Evolutionary conservation across 1,140 invertebrate genomes (phyloP).

Genomic region (Leptestheria dahalacensis): DNA sequence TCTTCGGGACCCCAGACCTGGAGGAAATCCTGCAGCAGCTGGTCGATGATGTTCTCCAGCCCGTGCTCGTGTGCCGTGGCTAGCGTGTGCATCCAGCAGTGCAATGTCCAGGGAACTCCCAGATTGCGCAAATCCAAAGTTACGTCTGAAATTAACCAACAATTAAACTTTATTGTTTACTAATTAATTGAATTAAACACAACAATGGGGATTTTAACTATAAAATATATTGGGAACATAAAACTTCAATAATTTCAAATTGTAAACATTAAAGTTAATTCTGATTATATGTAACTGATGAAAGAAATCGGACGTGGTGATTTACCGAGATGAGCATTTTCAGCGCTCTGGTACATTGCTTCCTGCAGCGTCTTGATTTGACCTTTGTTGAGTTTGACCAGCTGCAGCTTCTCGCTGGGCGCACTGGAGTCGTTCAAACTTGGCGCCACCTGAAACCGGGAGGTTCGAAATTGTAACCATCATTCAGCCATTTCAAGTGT

Average conservation of each 20-base stretch:
- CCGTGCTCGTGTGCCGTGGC: slow-evolving; percentile 65
- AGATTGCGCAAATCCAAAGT: slow-evolving; percentile 65
- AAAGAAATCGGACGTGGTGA: neutral
- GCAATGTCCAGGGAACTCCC: slow-evolving; percentile 73
- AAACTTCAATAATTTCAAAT: too few species aligned
- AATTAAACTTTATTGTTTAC: neutral
- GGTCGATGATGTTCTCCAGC: slow-evolving; percentile 72
- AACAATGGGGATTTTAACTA: too few species aligned
- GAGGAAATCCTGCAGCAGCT: slow-evolving; percentile 74
- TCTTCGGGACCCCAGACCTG: slow-evolving; percentile 61
- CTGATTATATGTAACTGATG: neutral
- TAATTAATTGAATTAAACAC: too few species aligned
- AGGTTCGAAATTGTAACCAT: too few species aligned
- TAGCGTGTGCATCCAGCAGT: slow-evolving; percentile 82
- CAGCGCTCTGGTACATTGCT: slow-evolving; percentile 81
- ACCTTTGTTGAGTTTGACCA: slow-evolving; percentile 54
- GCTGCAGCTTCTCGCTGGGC: slow-evolving; percentile 25
- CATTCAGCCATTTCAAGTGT: too few species aligned
- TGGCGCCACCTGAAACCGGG: neutral
- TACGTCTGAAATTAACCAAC: slow-evolving; percentile 41
- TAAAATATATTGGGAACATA: too few species aligned
- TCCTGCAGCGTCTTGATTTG: slow-evolving; percentile 73
- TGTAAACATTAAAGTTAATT: neutral
- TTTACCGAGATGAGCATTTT: slow-evolving; percentile 69
- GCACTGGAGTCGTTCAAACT: neutral